Evolutionary conservation across 2,113 vertebrate species (phyloP).

Genomic region (Lophotis ruficrista): DNA sequence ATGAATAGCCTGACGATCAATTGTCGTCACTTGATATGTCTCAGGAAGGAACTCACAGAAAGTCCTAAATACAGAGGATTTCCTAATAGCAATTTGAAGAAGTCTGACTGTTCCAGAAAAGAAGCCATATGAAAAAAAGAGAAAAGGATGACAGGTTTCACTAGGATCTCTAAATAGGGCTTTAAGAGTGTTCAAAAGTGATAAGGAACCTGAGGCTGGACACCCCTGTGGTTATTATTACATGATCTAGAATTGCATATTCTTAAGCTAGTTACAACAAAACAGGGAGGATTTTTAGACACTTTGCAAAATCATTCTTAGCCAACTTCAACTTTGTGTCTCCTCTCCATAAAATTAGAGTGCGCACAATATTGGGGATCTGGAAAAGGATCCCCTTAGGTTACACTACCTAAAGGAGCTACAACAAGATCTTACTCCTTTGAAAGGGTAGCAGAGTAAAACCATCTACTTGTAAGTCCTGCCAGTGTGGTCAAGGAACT

Average conservation of each 20-base stretch:
- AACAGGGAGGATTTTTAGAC: background rate
- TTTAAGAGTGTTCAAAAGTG: background rate
- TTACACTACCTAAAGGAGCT: background rate
- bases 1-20: background rate
- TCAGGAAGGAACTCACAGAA: background rate
- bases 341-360: background rate
- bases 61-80: background rate
- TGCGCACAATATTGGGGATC: background rate
- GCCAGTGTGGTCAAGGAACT: background rate
- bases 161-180: background rate
- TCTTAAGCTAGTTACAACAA: background rate
- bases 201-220: background rate
- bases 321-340: background rate
- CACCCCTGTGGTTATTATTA: background rate
- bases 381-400: background rate
- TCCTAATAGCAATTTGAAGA: background rate
- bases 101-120: background rate
- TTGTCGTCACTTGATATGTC: background rate
- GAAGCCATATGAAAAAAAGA: background rate
- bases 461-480: background rate
- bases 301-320: background rate
- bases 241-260: background rate
- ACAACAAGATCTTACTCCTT: background rate
- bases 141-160: background rate
- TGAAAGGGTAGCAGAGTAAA: background rate